These are phyloP conservation scores for Dinoponera quadriceps DNA, from an alignment of 1,140 invertebrate genomes.

Conservation along the genomic window DNA sequence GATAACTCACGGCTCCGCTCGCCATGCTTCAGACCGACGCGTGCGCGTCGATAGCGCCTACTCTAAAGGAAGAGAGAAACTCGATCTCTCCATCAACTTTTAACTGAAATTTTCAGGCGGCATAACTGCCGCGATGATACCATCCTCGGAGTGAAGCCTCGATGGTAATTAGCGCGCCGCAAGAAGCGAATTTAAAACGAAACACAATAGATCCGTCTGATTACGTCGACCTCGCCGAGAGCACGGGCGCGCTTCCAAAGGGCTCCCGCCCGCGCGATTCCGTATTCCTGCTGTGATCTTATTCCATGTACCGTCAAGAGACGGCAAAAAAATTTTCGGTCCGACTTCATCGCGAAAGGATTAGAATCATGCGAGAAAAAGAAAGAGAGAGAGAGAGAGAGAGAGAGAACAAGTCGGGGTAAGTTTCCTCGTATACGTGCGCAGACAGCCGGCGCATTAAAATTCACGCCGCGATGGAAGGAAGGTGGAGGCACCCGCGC, in stretches of 20 bases:
- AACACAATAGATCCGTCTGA: too few relatives aligned
- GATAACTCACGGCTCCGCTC: slow-evolving; percentile 53
- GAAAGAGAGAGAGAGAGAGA: too few relatives aligned
- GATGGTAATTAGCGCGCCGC: neutral
- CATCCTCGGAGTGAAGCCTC: neutral
- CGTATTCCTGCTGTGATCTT: slow-evolving; percentile 26
- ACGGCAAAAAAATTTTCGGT: slow-evolving; percentile 1
- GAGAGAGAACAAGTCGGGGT: slow-evolving; percentile 24
- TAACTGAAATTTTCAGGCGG: slow-evolving; percentile 36
- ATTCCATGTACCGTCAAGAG: slow-evolving; percentile 31
- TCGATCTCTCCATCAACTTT: slow-evolving; percentile 44
- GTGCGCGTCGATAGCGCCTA: slow-evolving; percentile 41
- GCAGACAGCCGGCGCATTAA: slow-evolving; percentile 49
- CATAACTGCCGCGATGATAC: neutral
- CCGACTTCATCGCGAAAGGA: slow-evolving; percentile 35
- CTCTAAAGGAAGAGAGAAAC: slow-evolving; percentile 45
- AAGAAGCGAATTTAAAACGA: too few relatives aligned
- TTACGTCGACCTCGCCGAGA: too few relatives aligned
- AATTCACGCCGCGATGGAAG: slow-evolving; percentile 51
- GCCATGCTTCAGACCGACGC: slow-evolving; percentile 26
- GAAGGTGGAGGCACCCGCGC: slow-evolving; percentile 1
- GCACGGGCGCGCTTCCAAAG: too few relatives aligned
- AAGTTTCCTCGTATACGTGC: slow-evolving; percentile 34
- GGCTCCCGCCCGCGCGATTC: neutral
- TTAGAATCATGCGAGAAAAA: slow-evolving; percentile 50